These are phyloP conservation scores for Orchesellides sinensis DNA, from an alignment of 2,888 invertebrate species.

Conservation along the genomic window DNA sequence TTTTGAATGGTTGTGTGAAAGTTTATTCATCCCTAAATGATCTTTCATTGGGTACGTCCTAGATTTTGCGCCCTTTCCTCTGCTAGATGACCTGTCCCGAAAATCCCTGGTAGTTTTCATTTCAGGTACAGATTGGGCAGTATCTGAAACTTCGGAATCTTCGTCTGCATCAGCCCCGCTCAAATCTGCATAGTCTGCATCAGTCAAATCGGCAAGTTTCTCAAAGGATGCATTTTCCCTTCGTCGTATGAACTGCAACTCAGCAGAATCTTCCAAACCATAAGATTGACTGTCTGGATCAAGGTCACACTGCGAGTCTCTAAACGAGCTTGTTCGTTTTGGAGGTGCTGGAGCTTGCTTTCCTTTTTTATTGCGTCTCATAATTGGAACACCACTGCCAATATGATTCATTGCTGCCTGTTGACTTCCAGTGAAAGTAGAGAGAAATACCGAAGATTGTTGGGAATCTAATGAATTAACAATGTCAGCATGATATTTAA, in stretches of 20 bases:
- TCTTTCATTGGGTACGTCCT: conserved; percentile 81
- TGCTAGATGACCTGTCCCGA: conserved; percentile 76
- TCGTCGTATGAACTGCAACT: conserved; percentile 68
- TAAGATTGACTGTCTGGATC: conserved; percentile 74
- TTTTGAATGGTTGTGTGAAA: conserved; percentile 62
- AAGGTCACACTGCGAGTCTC: conserved; percentile 74
- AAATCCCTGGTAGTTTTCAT: conserved; percentile 70
- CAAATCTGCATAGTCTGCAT: conserved; percentile 74
- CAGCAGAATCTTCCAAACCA: conserved; percentile 69
- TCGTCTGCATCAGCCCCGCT: conserved; percentile 75
- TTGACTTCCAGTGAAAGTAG: conserved; percentile 73
- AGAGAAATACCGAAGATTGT: conserved; percentile 69
- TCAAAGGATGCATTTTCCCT: conserved; percentile 74
- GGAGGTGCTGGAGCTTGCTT: conserved; percentile 97
- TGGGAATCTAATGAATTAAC: conserved; percentile 35
- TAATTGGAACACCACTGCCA: conserved; percentile 73
- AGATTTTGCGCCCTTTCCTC: conserved; percentile 80
- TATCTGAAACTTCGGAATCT: conserved; percentile 73
- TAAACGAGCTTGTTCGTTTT: conserved; percentile 90
- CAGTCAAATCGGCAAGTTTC: conserved; percentile 73
- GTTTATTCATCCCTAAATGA: conserved; percentile 70
- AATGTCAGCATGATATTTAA: neutral
- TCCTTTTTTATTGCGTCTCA: conserved; percentile 81
- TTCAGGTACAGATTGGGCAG: conserved; percentile 74
- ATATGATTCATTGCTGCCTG: conserved; percentile 67